Base-by-base conservation (phyloP, 2,888 invertebrate genomes). In the Agrotis clavis region DNA sequence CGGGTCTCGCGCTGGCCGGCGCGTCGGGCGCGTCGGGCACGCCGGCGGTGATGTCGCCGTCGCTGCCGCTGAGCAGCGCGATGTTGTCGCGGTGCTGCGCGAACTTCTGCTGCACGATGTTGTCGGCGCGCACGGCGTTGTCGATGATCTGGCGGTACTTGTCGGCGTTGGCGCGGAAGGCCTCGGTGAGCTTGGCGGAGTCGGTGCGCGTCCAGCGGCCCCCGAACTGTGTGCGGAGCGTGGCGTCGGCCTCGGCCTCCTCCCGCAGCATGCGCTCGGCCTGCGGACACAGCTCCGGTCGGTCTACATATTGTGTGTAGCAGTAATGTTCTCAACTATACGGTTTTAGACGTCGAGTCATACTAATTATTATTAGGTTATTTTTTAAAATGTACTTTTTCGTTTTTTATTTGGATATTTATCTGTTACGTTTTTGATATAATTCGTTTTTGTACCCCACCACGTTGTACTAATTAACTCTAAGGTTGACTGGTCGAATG, bases 61-160 rank as follows among this genome's bases (percentile, higher is more conserved):
- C 97, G 66, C 98, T 97, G 92, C 97, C 94, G 86, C 99, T 98
- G 68, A 99, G 97, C 86, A 99, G 95, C 91, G 97, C 97, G 92
- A 99, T 99, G 78, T 98, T 98, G 90, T 97, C 90, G 48, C 70
- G 74, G 93, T 99, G 98, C 47, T 96, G 95, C 82, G 97, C 97
- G 92, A 98, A 99, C 96, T 99, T 99, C 86, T 98, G 98, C 83
- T 98, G 97, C 81, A 99, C 98, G 86, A 98, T 97, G 95, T 97
- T 97, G 94, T 99, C 99, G 63, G 98, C 98, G 88, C 96, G 95
- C 81, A 98, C 97, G 53, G 99, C 99, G 91, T 99, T 99, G 92
- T 98, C 98, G 83, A 99, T 98, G 89, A 99, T 99, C 92, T 98
- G 98, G 50, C 98, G 97, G 95, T 99, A 99, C 95, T 99, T 99